phyloP scores from a whole-genome alignment of 2,113 vertebrate species.

The Clupea harengus region DNA sequence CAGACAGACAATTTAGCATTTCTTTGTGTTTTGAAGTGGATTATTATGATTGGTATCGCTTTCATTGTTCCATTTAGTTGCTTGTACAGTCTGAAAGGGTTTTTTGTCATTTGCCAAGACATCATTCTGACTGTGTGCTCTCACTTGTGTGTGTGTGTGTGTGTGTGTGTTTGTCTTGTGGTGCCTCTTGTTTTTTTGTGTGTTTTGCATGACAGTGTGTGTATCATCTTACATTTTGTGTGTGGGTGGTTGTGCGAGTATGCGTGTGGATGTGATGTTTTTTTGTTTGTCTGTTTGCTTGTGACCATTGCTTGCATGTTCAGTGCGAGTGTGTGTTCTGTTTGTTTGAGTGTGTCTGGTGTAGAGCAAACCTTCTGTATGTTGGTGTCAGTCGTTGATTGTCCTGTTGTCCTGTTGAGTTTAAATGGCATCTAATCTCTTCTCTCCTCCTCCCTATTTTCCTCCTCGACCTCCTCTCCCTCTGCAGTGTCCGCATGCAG shows the following conservation, averaged over 20 bases:
- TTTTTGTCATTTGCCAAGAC: background rate
- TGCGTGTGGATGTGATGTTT: background rate
- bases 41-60: background rate
- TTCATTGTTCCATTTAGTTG: background rate
- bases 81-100: background rate
- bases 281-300: background rate
- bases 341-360: background rate
- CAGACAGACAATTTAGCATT: background rate
- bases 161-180: background rate
- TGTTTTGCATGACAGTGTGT: background rate
- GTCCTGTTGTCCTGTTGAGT: background rate
- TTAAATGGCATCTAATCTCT: background rate
- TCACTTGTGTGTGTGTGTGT: background rate
- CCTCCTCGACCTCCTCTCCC: background rate
- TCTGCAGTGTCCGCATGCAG: slow-evolving; percentile 69
- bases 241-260: background rate
- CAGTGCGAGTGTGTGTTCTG: background rate
- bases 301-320: background rate
- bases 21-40: background rate
- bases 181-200: background rate
- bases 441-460: background rate
- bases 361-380: background rate
- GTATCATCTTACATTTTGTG: background rate
- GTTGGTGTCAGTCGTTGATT: background rate
- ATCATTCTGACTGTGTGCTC: background rate